These are phyloP conservation scores for Trematomus loennbergii DNA, from an alignment of 2,113 vertebrate genomes.

Conservation along the genomic window DNA sequence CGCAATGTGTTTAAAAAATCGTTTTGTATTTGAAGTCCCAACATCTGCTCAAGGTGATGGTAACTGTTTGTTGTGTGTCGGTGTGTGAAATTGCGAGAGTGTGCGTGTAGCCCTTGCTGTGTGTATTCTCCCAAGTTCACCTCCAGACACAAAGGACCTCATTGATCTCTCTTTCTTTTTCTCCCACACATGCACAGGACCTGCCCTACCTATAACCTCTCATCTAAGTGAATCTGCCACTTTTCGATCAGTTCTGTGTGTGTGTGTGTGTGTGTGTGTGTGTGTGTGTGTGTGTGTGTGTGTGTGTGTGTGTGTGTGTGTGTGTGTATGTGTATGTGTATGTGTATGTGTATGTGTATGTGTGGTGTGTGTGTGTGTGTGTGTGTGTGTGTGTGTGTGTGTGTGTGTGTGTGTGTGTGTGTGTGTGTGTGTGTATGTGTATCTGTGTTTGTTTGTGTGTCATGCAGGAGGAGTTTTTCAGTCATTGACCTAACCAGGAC, in stretches of 20 bases:
- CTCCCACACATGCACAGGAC: slow-evolving; percentile 9
- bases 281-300: no score
- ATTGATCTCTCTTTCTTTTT: slow-evolving; percentile 62
- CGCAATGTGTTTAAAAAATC: slow-evolving; percentile 14
- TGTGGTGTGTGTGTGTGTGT: no score
- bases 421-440: slow-evolving; percentile 21
- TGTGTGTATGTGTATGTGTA: no score
- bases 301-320: no score
- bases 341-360: no score
- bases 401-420: background rate
- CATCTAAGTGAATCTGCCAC: slow-evolving; percentile 70
- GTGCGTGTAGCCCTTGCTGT: background rate
- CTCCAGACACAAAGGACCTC: slow-evolving; percentile 73
- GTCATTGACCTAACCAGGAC: slow-evolving; percentile 56
- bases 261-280: slow-evolving; percentile 31
- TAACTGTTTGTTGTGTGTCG: background rate
- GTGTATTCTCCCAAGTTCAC: slow-evolving; percentile 66
- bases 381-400: background rate
- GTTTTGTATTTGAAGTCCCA: background rate
- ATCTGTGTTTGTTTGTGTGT: background rate
- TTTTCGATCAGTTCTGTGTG: slow-evolving; percentile 56
- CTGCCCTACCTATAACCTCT: slow-evolving; percentile 50
- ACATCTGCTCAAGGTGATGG: slow-evolving; percentile 52
- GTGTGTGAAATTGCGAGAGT: slow-evolving; percentile 33
- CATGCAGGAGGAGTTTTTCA: slow-evolving; percentile 21